Base-by-base conservation (phyloP, 2,797 vertebrate species). In the Pangasius djambal region DNA sequence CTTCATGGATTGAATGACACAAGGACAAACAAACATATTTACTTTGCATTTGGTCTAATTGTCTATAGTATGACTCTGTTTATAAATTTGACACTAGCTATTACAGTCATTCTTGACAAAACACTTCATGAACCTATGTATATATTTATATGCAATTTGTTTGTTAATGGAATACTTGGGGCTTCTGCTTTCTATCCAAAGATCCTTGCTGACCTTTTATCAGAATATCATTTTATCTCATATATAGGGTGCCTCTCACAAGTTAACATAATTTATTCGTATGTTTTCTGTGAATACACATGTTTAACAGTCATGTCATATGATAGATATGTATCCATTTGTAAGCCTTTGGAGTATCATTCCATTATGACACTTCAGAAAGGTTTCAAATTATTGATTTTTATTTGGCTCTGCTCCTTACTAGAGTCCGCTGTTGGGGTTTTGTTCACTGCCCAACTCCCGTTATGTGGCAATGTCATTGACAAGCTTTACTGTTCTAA, bases 281-380 rank as follows among this genome's bases (percentile, higher is more conserved):
- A 89, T 81, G 6, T 81, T 79, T 94, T 95, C 88, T 94, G 92
- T 15, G 93, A 96, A 94, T 86, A 25, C 52, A 89, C 75, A 81
- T 86, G 88, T 89, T 22, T 89, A 86, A 89, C 88, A 79, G 75
- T 86, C 50, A 89, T 89, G 83, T 77, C 88, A 70, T 89, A 86
- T 89, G 88, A 89, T 28, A n/a, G 94, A 28, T 95, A 95, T 90
- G 12, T 96, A 37, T 95, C 95, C 67, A 95, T 95, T 92, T 96
- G 95, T n/a, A 88, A 69, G 48, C 95, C 95, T 1, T 91, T 96
- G 90, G 93, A 91, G 52, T 96, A 96, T 88, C 92, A 85, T 3
- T 78, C 79, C 0, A 63, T 95, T 37, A 95, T 96, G 93, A 93
- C 93, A 0, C 1, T 9, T 8, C 70, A 85, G 85, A 89, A 52